Evolutionary conservation across 2,797 vertebrate genomes (phyloP), one percentile per base, ranked within the genome.

Genomic region (Manis crassicaudata): DNA sequence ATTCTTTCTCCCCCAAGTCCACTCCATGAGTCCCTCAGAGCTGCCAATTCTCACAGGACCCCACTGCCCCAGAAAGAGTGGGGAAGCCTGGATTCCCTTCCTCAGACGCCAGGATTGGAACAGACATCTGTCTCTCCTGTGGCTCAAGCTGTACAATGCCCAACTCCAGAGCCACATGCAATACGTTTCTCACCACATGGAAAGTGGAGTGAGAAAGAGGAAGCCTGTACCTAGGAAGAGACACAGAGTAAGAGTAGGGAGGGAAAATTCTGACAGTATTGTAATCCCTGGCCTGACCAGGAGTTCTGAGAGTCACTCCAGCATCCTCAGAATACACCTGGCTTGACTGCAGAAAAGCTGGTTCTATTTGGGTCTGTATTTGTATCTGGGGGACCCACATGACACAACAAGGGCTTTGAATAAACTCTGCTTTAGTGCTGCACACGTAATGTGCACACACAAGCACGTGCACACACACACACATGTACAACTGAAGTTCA

Each of bases 51-150:
- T 67, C 58, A 54, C 18, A 32, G 1, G 37, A 86, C 65, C 40
- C 27, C 35, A 2, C 8, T 1, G 3, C 17, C 72, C 50, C 37
- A 2, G 0, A 10, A 52, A 60, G 29, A 9, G 10, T 12, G 1
- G 27, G 43, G 58, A 85, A 54, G 56, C 23, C 54, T 43, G 14
- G n/a, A 58, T 9, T 7, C 12, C 17, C 50, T 43, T 63, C 13
- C 52, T 29, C 13, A 0, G 12, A 40, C 7, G 12, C 52, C 21
- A 13, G n/a, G 60, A 80, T 12, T 6, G 56, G 5, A 68, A 17
- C 9, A 60, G 37, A 5, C 4, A 21, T 32, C 81, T 76, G 60
- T 81, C 23, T 83, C 54, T 83, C 54, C 32, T 6, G 9, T 4
- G 56, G 65, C 60, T 32, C 3, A 70, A 52, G 23, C 35, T 75